phyloP scores from a whole-genome alignment of 2,797 vertebrate genomes.

The Limnodromus scolopaceus region DNA sequence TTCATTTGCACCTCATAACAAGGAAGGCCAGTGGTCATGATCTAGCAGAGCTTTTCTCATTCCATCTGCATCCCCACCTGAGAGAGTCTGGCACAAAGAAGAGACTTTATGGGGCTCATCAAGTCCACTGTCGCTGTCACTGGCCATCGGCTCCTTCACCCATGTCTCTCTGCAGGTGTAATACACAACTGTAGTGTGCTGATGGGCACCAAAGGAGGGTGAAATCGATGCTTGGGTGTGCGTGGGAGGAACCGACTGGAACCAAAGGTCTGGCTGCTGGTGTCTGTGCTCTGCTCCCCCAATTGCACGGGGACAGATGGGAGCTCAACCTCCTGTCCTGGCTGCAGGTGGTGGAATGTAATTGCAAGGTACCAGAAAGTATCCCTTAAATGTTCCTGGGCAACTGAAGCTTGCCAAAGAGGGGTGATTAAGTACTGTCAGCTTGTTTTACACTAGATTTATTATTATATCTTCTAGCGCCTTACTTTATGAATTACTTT shows the following conservation, averaged over 20 bases:
- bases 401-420: neutral
- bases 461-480: neutral
- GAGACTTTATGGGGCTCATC: accelerated
- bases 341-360: neutral
- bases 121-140: accelerated
- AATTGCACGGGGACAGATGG: accelerated
- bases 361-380: too few relatives aligned
- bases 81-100: neutral
- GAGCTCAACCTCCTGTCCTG: neutral
- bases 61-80: neutral
- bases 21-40: accelerated
- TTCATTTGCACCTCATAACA: neutral
- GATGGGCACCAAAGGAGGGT: accelerated
- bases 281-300: neutral
- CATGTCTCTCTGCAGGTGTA: accelerated
- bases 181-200: accelerated
- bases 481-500: neutral
- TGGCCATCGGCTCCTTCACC: neutral
- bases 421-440: too few relatives aligned
- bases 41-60: neutral
- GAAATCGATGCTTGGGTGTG: neutral
- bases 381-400: neutral
- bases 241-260: neutral
- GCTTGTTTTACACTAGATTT: neutral
- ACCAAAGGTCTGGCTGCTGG: neutral